Conservation (phyloP, 2,113 vertebrate species). For the Chaetodon auriga region DNA sequence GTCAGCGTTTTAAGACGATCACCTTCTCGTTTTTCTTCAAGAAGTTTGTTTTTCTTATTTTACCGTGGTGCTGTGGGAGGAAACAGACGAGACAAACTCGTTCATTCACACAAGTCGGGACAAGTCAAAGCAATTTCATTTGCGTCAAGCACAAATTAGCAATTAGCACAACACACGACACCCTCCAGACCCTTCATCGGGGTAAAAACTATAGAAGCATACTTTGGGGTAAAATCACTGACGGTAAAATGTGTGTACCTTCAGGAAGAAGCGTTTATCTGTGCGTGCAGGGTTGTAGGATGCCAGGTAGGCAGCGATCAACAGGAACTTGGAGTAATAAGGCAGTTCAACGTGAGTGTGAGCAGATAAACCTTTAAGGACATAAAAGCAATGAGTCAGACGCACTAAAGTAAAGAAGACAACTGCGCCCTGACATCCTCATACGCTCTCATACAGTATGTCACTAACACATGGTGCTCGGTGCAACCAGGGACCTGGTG, state of each 20-base stretch:
- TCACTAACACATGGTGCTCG: not conserved
- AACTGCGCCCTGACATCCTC: not conserved
- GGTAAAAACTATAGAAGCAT: too few species aligned
- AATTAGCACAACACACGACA: not conserved
- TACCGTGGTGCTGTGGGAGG: constrained; percentile 92
- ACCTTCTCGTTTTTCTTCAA: constrained; percentile 98
- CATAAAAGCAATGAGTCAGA: constrained; percentile 9
- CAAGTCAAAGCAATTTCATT: not conserved
- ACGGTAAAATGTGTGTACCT: constrained; percentile 82
- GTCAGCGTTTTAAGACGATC: not conserved
- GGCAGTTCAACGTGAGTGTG: constrained; percentile 95
- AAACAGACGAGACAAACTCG: constrained; percentile 48
- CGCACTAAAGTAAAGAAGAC: not conserved
- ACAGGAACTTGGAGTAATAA: constrained; percentile 97
- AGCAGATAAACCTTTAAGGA: constrained; percentile 89
- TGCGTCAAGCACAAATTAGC: not conserved
- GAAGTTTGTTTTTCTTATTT: constrained; percentile 94
- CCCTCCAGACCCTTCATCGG: not conserved
- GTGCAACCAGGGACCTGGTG: not conserved
- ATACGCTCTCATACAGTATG: not conserved
- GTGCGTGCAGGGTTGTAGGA: constrained; percentile 97
- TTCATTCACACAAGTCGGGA: not conserved
- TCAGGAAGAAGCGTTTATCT: constrained; percentile 97
- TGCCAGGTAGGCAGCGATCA: constrained; percentile 96
- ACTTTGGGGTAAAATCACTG: not conserved